Evolutionary conservation across 2,113 vertebrate species (phyloP).

Genomic region (Mobula hypostoma): DNA sequence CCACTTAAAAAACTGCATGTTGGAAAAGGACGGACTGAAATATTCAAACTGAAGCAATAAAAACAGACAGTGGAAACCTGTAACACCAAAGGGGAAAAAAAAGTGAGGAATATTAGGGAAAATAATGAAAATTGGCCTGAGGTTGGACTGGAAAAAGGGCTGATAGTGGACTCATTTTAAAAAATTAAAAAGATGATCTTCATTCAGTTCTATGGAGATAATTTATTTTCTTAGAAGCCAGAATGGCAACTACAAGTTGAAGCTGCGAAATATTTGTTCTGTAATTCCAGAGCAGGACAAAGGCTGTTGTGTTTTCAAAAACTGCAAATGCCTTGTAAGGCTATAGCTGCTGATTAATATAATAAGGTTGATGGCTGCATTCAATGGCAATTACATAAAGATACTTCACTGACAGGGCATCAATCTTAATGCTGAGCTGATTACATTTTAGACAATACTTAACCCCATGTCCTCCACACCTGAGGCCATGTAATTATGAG

Average conservation of each 20-base stretch:
- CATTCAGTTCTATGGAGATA: not conserved
- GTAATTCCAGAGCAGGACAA: not conserved
- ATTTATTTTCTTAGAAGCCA: not conserved
- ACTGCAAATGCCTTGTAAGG: not conserved
- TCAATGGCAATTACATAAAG: not conserved
- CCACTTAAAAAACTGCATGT: not conserved
- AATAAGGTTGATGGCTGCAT: not conserved
- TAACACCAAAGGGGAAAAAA: too few relatives aligned
- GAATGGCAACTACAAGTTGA: not conserved
- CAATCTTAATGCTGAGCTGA: not conserved
- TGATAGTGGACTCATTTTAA: not conserved
- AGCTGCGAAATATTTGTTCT: not conserved
- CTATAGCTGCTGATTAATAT: not conserved
- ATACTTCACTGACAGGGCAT: not conserved
- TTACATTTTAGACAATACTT: not conserved
- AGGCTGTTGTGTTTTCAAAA: not conserved
- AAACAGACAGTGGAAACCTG: not conserved
- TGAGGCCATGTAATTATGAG: not conserved
- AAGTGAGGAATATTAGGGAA: not conserved
- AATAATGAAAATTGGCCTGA: not conserved
- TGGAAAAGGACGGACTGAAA: not conserved
- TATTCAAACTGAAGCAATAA: not conserved
- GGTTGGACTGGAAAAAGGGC: not conserved
- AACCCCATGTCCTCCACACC: not conserved
- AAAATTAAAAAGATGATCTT: not conserved